These are phyloP conservation scores for Fulmarus glacialis DNA, from an alignment of 2,113 vertebrate species.

Conservation along the genomic window DNA sequence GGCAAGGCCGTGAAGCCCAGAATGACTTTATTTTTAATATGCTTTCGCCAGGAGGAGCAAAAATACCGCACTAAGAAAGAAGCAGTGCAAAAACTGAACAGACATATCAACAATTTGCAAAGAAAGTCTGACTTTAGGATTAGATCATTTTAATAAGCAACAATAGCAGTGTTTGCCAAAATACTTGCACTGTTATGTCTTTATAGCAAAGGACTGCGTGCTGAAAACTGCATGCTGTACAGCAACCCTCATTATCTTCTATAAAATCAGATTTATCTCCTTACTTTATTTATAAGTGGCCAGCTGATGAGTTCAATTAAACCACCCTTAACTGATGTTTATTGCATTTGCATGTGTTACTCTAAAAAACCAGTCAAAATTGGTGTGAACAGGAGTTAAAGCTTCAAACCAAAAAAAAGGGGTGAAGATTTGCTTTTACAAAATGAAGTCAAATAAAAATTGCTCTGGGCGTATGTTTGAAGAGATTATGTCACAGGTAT, in stretches of 20 bases:
- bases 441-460: background rate
- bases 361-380: background rate
- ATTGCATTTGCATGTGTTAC: background rate
- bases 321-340: background rate
- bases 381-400: background rate
- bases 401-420: background rate
- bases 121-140: background rate
- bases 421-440: background rate
- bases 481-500: background rate
- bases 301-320: background rate
- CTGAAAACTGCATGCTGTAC: background rate
- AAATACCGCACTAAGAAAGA: background rate
- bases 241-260: background rate
- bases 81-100: background rate
- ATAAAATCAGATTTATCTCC: background rate
- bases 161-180: background rate
- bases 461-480: background rate
- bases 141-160: background rate
- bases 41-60: background rate
- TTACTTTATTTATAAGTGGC: background rate
- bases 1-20: fast-evolving
- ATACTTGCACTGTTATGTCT: background rate
- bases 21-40: background rate
- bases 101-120: background rate
- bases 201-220: background rate